phyloP scores from a whole-genome alignment of 2,797 vertebrate genomes.

The Coregonus ussuriensis region DNA sequence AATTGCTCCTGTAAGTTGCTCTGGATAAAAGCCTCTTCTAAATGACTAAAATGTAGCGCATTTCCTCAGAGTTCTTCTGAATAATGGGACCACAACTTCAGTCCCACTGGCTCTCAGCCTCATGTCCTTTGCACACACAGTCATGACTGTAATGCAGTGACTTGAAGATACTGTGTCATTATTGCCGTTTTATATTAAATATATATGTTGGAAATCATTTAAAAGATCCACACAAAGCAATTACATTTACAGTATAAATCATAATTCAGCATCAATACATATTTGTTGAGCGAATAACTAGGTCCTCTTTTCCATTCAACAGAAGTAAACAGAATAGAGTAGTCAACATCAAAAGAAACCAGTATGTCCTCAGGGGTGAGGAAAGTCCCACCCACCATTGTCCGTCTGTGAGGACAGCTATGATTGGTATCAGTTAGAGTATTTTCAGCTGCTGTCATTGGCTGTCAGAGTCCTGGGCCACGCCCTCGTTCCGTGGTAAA shows the following conservation, averaged over 20 bases:
- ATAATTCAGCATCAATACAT: background rate
- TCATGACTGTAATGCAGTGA: background rate
- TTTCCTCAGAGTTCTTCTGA: background rate
- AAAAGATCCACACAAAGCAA: background rate
- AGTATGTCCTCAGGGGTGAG: slow-evolving; percentile 6
- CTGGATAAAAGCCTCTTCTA: no score
- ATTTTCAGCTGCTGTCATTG: slow-evolving; percentile 27
- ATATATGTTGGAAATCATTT: background rate
- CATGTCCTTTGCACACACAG: background rate
- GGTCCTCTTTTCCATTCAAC: background rate
- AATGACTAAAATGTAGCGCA: background rate
- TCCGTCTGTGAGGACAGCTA: background rate
- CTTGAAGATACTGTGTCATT: background rate
- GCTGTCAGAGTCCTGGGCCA: slow-evolving; percentile 23
- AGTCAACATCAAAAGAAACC: slow-evolving; percentile 7
- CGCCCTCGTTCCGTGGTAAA: slow-evolving; percentile 56
- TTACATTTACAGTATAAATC: background rate
- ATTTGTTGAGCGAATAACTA: background rate
- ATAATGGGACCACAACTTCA: background rate
- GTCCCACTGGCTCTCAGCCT: no score
- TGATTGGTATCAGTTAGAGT: background rate
- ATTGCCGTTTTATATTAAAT: background rate
- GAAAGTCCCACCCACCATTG: slow-evolving; percentile 18
- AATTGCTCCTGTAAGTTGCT: no score
- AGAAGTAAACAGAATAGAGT: slow-evolving; percentile 5